These are phyloP conservation scores for Pyrochroa serraticornis DNA, from an alignment of 2,888 invertebrate genomes.

Conservation along the genomic window DNA sequence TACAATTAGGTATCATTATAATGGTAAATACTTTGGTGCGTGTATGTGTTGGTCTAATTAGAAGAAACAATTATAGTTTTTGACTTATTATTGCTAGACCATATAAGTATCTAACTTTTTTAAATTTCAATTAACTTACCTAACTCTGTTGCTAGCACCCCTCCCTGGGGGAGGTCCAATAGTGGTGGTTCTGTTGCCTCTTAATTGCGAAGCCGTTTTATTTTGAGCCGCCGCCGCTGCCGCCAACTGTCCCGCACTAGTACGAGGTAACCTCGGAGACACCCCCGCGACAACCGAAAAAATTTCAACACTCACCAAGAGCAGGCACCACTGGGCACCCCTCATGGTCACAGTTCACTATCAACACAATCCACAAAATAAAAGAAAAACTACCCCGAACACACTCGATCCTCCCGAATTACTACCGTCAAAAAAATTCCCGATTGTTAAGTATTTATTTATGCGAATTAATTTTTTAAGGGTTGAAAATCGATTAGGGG, in stretches of 20 bases:
- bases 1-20: too few relatives aligned
- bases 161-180: slow-evolving; percentile 50
- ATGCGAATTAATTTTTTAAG: too few relatives aligned
- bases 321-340: slow-evolving; percentile 51
- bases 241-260: slow-evolving; percentile 65
- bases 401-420: slow-evolving; percentile 3
- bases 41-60: too few relatives aligned
- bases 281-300: slow-evolving; percentile 40
- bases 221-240: slow-evolving; percentile 56
- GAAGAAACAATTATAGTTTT: too few relatives aligned
- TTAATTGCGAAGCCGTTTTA: slow-evolving; percentile 51
- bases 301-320: slow-evolving; percentile 45
- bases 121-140: slow-evolving; percentile 39
- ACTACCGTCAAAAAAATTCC: neutral
- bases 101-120: too few relatives aligned
- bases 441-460: neutral
- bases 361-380: slow-evolving; percentile 14
- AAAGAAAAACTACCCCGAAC: slow-evolving; percentile 2
- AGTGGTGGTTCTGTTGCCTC: slow-evolving; percentile 42
- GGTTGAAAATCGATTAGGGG: neutral
- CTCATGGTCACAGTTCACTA: slow-evolving; percentile 41
- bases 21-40: too few relatives aligned
- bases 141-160: slow-evolving; percentile 47
- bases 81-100: too few relatives aligned
- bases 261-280: slow-evolving; percentile 64